Percentiles rank a stretch among this genome's conserved stretches.
Conservation (phyloP, 1,140 invertebrate genomes). For the Acyrthosiphon pisum region DNA sequence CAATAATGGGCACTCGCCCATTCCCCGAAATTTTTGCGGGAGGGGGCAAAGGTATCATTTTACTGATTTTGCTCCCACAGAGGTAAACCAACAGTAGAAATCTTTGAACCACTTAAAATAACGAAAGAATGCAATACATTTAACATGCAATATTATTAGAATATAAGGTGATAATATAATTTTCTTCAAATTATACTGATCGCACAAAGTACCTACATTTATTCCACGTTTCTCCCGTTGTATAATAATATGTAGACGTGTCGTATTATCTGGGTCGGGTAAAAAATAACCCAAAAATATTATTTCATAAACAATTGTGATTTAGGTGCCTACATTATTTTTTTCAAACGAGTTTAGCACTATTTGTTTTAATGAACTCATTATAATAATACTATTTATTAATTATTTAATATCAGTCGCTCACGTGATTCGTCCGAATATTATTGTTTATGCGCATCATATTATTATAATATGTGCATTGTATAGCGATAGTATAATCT, state of each 20-base stretch:
- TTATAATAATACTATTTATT: no score
- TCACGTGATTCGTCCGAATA: no score
- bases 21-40: no score
- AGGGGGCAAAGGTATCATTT: no score
- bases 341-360: not conserved
- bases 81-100: not conserved
- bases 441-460: no score
- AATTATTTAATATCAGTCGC: no score
- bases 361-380: no score
- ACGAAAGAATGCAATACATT: not conserved
- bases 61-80: not conserved
- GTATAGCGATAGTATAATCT: no score
- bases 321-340: no score
- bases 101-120: not conserved
- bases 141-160: not conserved
- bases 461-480: no score
- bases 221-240: not conserved
- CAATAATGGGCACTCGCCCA: not conserved
- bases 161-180: no score
- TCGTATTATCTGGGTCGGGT: not conserved
- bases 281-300: not conserved
- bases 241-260: not conserved
- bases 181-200: not conserved
- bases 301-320: not conserved
- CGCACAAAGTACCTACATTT: not conserved